Base-by-base conservation (phyloP, 2,113 vertebrate species). In the Ageneiosus marmoratus region DNA sequence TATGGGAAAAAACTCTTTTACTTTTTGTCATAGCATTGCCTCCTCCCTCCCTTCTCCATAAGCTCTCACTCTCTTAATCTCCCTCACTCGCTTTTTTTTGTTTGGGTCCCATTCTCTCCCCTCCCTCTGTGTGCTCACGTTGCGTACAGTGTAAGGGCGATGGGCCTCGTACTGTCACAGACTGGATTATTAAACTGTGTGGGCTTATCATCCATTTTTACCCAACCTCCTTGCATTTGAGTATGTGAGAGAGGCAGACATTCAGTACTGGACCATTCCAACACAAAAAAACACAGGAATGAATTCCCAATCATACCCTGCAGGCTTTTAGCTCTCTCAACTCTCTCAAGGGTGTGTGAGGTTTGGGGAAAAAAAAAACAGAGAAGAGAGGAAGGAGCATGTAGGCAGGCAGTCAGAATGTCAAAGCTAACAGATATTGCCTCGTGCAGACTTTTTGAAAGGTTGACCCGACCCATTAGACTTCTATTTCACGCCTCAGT, bases 1-100 rank as follows among this genome's bases (percentile, higher is more conserved):
- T 89, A 89, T 86, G 86, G 82, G 88, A 87, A 89, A 87, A 13
- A 11, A 12, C 77, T 80, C 48, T 89, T 79, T 86, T 79, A 82
- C 79, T 79, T 50, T 87, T 79, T 82, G 81, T 85, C 83, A 82
- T 70, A 76, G 60, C 83, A 58, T 53, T 77, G 72, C 80, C 65
- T 82, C 79, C 79, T 75, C 62, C 74, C 60, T 82, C 73, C 20
- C 53, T 53, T 63, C 60, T 77, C 34, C 55, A 29, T 69, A 63
- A 44, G 29, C 60, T 65, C 48, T 58, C 74, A 29, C 70, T 72
- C 37, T 77, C 63, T 79, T 77, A 79, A 55, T 76, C 72, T 81
- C 20, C 18, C 48, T 77, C 22, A 9, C 6, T 48, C 20, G 12
- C 20, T 15, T n/a, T 56, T 11, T 5, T 55, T 11, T n/a, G n/a